These are phyloP conservation scores for Pyrocephalus nanus DNA, from an alignment of 2,797 vertebrate genomes.

Conservation along the genomic window DNA sequence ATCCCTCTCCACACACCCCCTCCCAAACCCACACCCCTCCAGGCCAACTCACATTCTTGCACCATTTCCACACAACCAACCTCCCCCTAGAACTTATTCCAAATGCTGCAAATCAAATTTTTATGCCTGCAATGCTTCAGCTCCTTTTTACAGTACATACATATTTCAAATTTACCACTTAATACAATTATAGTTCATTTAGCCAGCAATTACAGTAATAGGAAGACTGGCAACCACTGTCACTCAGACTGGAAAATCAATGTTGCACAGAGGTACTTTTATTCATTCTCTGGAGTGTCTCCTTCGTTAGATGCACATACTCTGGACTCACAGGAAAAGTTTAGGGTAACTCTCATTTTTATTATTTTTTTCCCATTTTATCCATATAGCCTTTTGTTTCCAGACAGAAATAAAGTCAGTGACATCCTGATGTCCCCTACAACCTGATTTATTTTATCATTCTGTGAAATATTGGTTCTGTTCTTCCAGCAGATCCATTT, in stretches of 20 bases:
- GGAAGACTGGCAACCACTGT: slow-evolving; percentile 74
- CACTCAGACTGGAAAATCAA: slow-evolving; percentile 71
- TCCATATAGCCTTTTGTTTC: background rate
- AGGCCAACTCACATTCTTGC: background rate
- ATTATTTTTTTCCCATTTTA: background rate
- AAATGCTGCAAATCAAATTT: slow-evolving; percentile 62
- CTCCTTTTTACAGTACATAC: slow-evolving; percentile 65
- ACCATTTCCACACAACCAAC: background rate
- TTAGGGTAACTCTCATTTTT: background rate
- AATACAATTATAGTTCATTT: slow-evolving; percentile 80
- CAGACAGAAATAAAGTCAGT: background rate
- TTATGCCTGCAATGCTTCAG: slow-evolving; percentile 57
- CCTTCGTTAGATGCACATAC: background rate
- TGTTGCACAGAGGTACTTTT: slow-evolving; percentile 52
- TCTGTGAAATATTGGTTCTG: background rate
- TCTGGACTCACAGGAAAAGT: background rate
- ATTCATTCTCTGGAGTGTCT: slow-evolving; percentile 23
- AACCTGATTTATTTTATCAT: background rate
- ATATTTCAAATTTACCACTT: slow-evolving; percentile 78
- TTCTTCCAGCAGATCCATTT: slow-evolving; percentile 20
- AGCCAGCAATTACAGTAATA: slow-evolving; percentile 79
- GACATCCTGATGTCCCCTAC: background rate
- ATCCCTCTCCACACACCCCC: background rate
- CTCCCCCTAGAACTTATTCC: background rate
- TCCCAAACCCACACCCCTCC: background rate